A percentile compares a stretch with the other conserved stretches of the same genome.
phyloP scores from a whole-genome alignment of 2,888 invertebrate species.

The Caenorhabditis becei region DNA sequence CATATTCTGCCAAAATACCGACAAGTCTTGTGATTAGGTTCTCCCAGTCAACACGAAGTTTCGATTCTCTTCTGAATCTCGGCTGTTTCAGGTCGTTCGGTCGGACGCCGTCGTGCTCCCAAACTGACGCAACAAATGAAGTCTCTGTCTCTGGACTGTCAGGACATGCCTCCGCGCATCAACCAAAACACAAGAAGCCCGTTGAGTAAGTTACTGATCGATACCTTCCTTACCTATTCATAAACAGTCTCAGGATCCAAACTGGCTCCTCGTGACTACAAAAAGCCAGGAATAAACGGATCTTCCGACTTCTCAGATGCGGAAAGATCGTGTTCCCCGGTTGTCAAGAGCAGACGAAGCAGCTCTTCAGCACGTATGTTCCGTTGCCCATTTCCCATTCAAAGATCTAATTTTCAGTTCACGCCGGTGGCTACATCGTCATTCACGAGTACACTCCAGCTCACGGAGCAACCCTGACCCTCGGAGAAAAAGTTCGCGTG shows the following conservation, averaged over 20 bases:
- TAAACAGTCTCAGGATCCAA: conserved; percentile 58
- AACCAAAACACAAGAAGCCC: conserved; percentile 61
- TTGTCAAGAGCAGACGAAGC: conserved; percentile 64
- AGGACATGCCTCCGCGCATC: conserved; percentile 78
- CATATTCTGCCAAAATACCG: conserved; percentile 1
- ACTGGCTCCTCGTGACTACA: conserved; percentile 47
- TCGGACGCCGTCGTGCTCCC: conserved; percentile 76
- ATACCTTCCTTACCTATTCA: conserved; percentile 10
- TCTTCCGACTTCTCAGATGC: conserved; percentile 77
- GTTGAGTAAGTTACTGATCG: conserved; percentile 42
- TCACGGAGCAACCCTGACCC: conserved; percentile 64
- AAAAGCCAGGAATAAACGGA: conserved; percentile 60
- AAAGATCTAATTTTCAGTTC: conserved; percentile 22
- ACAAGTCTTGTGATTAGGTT: neutral
- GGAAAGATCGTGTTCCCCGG: conserved; percentile 72
- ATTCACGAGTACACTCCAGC: conserved; percentile 79
- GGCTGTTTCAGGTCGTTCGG: conserved; percentile 59
- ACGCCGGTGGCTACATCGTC: conserved; percentile 72
- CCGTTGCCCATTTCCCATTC: too few relatives aligned
- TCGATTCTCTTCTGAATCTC: conserved; percentile 2
- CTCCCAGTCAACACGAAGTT: neutral
- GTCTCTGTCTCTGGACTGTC: conserved; percentile 80
- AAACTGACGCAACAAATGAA: conserved; percentile 81
- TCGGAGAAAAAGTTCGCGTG: conserved; percentile 78
- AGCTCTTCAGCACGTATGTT: conserved; percentile 66